Conservation (phyloP, 2,888 invertebrate genomes). For the Tenthredo distinguenda region DNA sequence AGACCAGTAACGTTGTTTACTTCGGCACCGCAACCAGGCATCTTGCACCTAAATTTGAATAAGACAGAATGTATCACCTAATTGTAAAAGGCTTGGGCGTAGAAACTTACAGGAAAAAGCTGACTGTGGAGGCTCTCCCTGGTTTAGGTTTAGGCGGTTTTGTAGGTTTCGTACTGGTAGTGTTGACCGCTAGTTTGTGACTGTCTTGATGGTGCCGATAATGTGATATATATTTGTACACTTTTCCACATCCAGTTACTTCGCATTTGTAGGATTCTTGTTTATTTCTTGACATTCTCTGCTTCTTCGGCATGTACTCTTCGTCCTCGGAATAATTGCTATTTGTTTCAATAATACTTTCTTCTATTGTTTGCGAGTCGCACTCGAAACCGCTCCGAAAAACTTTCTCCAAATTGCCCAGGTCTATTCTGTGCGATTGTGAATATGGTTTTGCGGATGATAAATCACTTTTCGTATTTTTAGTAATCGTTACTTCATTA, state of each 20-base stretch:
- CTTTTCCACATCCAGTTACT: slow-evolving; percentile 75
- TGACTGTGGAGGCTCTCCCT: slow-evolving; percentile 73
- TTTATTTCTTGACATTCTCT: slow-evolving; percentile 75
- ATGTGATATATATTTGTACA: slow-evolving; percentile 76
- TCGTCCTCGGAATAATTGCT: slow-evolving; percentile 74
- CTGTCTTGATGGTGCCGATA: slow-evolving; percentile 77
- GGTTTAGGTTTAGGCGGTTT: slow-evolving; percentile 71
- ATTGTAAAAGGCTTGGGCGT: neutral
- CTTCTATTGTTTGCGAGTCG: slow-evolving; percentile 66
- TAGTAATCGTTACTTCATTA: slow-evolving; percentile 72
- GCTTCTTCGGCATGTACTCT: slow-evolving; percentile 76
- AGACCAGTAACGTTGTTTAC: slow-evolving; percentile 73
- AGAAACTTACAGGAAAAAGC: slow-evolving; percentile 74
- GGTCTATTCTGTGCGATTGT: slow-evolving; percentile 73
- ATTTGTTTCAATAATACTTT: slow-evolving; percentile 64
- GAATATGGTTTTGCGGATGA: slow-evolving; percentile 60
- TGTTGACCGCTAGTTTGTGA: slow-evolving; percentile 70
- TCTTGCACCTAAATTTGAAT: slow-evolving; percentile 70
- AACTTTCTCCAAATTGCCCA: slow-evolving; percentile 73
- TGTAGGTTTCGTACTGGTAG: slow-evolving; percentile 64
- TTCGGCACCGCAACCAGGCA: slow-evolving; percentile 75
- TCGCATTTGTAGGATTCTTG: slow-evolving; percentile 76
- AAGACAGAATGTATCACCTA: neutral
- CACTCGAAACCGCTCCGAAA: slow-evolving; percentile 70
- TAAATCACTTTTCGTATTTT: slow-evolving; percentile 67